Evolutionary conservation across 2,888 invertebrate genomes (phyloP), one percentile per base, ranked within the genome.

Genomic region (Macaria notata): DNA sequence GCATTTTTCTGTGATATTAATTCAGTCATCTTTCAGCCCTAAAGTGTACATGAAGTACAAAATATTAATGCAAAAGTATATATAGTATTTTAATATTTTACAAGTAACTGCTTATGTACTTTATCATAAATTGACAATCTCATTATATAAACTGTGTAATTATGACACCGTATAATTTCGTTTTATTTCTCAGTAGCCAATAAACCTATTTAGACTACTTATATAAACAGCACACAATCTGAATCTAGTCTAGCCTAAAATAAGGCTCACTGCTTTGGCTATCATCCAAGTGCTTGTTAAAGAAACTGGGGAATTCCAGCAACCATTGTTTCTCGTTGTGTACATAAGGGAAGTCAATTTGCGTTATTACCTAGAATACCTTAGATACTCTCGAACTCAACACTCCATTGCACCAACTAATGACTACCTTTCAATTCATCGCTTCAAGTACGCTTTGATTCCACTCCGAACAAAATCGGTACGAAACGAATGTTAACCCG

Each of bases 251-350:
- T 64, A 57, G 72, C 76, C 74, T 76, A 71, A 78, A 78, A 75
- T 71, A 76, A 76, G 68, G 73, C 73, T 81, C 74, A 78, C 81
- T 81, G 77, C 83, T 83, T 87, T 87, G 88, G 89, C 86, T 72
- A 65, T 72, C 76, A 76, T 81, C 88, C 88, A 88, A 86, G 71
- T 78, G 80, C 88, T 88, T 88, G 89, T 88, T 85, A 87, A 85
- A 83, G 85, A 85, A 86, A 78, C 83, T 79, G 73, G 78, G 73
- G 81, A 81, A 78, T 81, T 83, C 81, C 75, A 77, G 76, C 75
- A 74, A 76, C 78, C 77, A 78, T 81, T 81, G 83, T 83, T 81
- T 83, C 84, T 81, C 81, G 79, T 82, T 79, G 71, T 79, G 77
- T 73, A 70, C 67, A 73, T 73, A 78, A 72, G 66, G 57, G 62